phyloP scores from a whole-genome alignment of 2,113 vertebrate genomes.

The Gracilinanus agilis region DNA sequence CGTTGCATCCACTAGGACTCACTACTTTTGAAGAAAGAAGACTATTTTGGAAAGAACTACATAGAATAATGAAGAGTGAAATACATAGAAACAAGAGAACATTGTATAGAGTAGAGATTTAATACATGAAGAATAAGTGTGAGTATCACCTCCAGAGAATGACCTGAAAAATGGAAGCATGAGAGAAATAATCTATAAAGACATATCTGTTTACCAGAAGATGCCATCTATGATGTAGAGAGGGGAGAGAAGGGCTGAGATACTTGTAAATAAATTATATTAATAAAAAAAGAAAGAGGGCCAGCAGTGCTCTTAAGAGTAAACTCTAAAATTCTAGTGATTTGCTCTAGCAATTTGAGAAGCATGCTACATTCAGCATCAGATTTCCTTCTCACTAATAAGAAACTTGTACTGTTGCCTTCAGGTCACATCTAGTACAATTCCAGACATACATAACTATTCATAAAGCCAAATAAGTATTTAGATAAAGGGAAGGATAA shows the following conservation, averaged over 20 bases:
- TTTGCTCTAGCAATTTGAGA: background rate
- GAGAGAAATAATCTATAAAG: too few relatives aligned
- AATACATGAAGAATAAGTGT: too few relatives aligned
- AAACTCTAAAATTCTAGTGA: background rate
- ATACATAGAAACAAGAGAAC: too few relatives aligned
- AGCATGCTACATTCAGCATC: background rate
- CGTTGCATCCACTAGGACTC: background rate
- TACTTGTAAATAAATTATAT: too few relatives aligned
- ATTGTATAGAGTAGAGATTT: too few relatives aligned
- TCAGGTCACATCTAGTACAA: slow-evolving; percentile 60
- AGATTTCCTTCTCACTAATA: slow-evolving; percentile 25
- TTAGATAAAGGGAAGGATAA: slow-evolving; percentile 74
- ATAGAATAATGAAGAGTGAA: too few relatives aligned
- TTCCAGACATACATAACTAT: slow-evolving; percentile 58
- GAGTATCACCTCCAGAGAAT: too few relatives aligned
- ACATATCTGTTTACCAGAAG: too few relatives aligned
- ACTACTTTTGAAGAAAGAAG: background rate
- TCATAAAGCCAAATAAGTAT: slow-evolving; percentile 67
- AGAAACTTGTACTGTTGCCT: slow-evolving; percentile 48
- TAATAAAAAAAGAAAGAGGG: background rate
- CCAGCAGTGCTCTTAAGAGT: background rate
- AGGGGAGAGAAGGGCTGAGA: too few relatives aligned
- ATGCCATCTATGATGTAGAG: too few relatives aligned
- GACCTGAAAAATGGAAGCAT: too few relatives aligned
- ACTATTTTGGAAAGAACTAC: too few relatives aligned